phyloP scores from a whole-genome alignment of 2,797 vertebrate species.

The Semotilus atromaculatus region DNA sequence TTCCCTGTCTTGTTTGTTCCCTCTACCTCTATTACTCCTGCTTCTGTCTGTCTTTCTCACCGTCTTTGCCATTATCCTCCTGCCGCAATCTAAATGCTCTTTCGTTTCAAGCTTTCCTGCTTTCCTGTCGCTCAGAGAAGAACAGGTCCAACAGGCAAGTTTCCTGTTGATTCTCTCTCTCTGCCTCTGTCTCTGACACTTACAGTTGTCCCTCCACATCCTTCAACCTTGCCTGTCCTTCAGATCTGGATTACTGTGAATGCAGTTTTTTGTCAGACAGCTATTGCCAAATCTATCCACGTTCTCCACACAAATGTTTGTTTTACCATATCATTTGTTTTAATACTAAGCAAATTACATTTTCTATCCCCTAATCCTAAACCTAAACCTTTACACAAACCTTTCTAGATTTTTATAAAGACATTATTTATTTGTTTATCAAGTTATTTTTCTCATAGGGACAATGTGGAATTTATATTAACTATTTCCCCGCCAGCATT shows the following conservation, averaged over 20 bases:
- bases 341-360: constrained; percentile 8
- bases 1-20: constrained; percentile 28
- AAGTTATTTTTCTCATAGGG: not conserved
- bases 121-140: constrained; percentile 35
- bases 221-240: constrained; percentile 51
- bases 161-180: constrained; percentile 35
- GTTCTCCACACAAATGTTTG: constrained; percentile 20
- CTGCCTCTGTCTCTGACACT: constrained; percentile 35
- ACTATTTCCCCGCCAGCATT: no score
- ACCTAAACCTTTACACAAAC: not conserved
- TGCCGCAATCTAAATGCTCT: constrained; percentile 13
- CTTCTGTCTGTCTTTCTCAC: constrained; percentile 55
- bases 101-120: constrained; percentile 30
- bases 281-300: constrained; percentile 29
- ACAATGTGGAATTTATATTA: not conserved
- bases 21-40: constrained; percentile 52
- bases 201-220: constrained; percentile 14
- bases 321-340: constrained; percentile 9
- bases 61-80: constrained; percentile 1
- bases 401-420: constrained; percentile 6
- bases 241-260: constrained; percentile 30
- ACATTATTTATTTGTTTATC: constrained; percentile 13
- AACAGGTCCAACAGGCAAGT: constrained; percentile 27
- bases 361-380: constrained; percentile 16
- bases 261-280: constrained; percentile 11